Evolutionary conservation across 2,888 invertebrate genomes (phyloP), one percentile per base, ranked within the genome.

Genomic region (Spisula subtruncata): DNA sequence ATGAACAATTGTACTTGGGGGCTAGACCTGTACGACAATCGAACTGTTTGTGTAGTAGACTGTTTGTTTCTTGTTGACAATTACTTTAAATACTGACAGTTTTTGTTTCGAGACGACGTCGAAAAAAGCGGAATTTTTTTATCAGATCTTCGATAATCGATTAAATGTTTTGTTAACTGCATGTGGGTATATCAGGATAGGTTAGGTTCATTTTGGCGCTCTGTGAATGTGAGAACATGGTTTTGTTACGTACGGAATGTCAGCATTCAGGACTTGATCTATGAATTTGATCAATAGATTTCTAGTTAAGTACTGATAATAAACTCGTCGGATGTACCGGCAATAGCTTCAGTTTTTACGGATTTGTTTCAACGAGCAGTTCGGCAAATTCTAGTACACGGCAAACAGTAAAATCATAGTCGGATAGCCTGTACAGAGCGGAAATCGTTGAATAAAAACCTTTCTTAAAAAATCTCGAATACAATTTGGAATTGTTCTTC

Each of bases 101-200:
- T 85, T 85, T 85, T 85, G 85, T 85, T 80, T 80, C 35, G 41
- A 79, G n/a, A 85, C 46, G 51, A 80, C 56, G 54, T 29, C n/a
- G 56, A 85, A 85, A 85, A 81, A 48, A 75, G 14, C 41, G 29
- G 54, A 80, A 79, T 56, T 56, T 80, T 85, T 41, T 85, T 80
- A 85, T 85, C 85, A 80, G 79, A 56, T 56, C 41, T 29, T 79
- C 80, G 85, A 85, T 85, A 85, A 85, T 54, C 79, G 85, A 85
- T 85, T 85, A 51, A n/a, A 79, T 80, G 79, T 85, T 85, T 85
- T 54, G 85, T 85, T 56, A 85, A 85, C 85, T 80, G 85, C 85
- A 85, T 84, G 84, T 32, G 84, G 75, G 51, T 41, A 80, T 51
- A 85, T 79, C n/a, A 35, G 41, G 85, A 85, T 85, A 46, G 41